Base-by-base conservation (phyloP, 2,888 invertebrate genomes). In the Resseliella maxima region DNA sequence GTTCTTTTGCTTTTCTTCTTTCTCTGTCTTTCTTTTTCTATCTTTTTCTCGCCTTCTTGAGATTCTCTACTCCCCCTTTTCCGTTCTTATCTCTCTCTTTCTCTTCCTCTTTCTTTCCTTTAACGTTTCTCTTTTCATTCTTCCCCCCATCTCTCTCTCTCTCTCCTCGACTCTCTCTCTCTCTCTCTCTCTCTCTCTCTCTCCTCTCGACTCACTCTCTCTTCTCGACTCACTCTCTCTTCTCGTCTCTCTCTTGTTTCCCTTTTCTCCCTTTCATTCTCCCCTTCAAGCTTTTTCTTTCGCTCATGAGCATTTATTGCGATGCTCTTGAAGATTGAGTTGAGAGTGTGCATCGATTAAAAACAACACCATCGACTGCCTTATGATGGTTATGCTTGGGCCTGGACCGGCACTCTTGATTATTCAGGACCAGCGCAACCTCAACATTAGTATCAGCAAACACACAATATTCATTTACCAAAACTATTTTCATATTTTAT, bases 401-500 rank as follows among this genome's bases (percentile, higher is more conserved):
- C 46, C 18, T 18, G n/a, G n/a, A 24, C 5, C 2, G 3, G 59
- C n/a, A 24, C n/a, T 59, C 6, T 12, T 1, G 72, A 6, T 31
- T 35, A 72, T 72, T 72, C 72, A 72, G 72, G 72, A 72, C 72
- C 31, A 72, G 72, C 27, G 31, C 72, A 72, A 35, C 72, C 72
- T 72, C 72, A 72, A 59, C 59, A 59, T 59, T 59, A 59, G 59
- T 27, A 59, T 59, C 59, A 59, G 59, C 15, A 59, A 72, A 31
- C 31, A 72, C 27, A 72, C 72, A 72, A n/a, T 72, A 72, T 72
- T 59, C 59, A 59, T 59, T 72, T 72, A 72, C 31, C 72, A 72
- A 31, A 72, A 72, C 31, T n/a, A 3, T 72, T 31, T 35, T 72
- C 8, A 8, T 72, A 2, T 59, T 59, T n/a, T 12, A 12, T 15